These are phyloP conservation scores for Folsomia manolachei DNA, from an alignment of 2,888 invertebrate genomes.

Conservation along the genomic window DNA sequence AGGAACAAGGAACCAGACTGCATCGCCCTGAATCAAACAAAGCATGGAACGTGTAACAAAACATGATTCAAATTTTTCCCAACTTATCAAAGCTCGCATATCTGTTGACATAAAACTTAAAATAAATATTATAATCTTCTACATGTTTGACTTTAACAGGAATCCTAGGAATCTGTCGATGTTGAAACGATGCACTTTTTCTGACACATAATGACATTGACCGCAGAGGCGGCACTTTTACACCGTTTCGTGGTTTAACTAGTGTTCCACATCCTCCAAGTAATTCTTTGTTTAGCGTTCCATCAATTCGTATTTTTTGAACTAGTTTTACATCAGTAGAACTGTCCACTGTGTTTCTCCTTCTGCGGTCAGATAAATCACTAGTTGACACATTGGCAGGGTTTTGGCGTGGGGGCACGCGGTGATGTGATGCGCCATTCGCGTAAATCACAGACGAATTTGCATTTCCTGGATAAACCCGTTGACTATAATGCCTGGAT, in stretches of 20 bases:
- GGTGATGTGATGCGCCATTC: neutral
- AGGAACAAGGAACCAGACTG: slow-evolving; percentile 81
- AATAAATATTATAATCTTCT: neutral
- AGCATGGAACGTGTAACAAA: neutral
- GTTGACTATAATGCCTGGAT: neutral
- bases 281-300: neutral
- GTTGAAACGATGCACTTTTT: neutral
- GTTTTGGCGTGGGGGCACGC: neutral
- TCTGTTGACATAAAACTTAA: neutral
- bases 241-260: neutral
- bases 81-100: neutral
- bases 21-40: slow-evolving; percentile 70
- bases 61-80: neutral
- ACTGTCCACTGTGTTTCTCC: slow-evolving; percentile 1
- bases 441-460: neutral
- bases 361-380: neutral
- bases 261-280: neutral
- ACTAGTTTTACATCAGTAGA: neutral
- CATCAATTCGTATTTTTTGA: neutral
- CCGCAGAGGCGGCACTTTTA: neutral
- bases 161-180: neutral
- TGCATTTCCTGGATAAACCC: neutral
- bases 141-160: neutral
- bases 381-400: neutral
- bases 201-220: neutral